These are phyloP conservation scores for Micrasema longulum DNA, from an alignment of 1,140 invertebrate genomes.

Conservation along the genomic window DNA sequence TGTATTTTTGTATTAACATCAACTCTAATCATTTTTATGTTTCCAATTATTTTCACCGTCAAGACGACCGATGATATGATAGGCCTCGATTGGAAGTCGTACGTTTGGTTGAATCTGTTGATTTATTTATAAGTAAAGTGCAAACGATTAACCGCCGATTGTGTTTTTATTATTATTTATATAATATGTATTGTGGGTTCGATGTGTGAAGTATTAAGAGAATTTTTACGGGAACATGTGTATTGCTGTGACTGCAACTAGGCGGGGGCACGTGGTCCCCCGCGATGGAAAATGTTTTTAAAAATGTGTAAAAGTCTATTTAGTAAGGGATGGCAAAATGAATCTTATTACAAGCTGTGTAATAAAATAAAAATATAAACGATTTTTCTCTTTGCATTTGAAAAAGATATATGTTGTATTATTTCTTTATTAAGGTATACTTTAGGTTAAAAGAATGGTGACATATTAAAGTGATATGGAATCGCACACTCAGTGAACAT, in stretches of 20 bases:
- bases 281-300: constrained; percentile 16
- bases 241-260: constrained; percentile 55
- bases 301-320: constrained; percentile 38
- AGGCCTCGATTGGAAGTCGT: too few relatives aligned
- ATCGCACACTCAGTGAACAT: not conserved
- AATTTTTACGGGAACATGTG: constrained; percentile 51
- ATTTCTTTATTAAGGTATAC: too few relatives aligned
- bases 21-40: too few relatives aligned
- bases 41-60: too few relatives aligned
- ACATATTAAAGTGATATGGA: constrained; percentile 5
- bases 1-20: too few relatives aligned
- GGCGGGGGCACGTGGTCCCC: not conserved
- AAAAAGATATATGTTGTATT: constrained; percentile 2
- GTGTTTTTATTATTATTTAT: constrained; percentile 19
- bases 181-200: not conserved
- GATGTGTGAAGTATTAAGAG: constrained; percentile 19
- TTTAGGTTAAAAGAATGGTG: not conserved
- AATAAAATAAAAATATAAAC: constrained; percentile 49
- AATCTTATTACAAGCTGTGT: constrained; percentile 54
- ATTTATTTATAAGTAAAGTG: constrained; percentile 32
- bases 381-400: constrained; percentile 29
- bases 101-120: too few relatives aligned
- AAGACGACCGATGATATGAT: too few relatives aligned
- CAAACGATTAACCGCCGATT: not conserved
- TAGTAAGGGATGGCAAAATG: constrained; percentile 55